These are phyloP conservation scores for Ellobium chinense DNA, from an alignment of 2,888 invertebrate species.

Conservation along the genomic window DNA sequence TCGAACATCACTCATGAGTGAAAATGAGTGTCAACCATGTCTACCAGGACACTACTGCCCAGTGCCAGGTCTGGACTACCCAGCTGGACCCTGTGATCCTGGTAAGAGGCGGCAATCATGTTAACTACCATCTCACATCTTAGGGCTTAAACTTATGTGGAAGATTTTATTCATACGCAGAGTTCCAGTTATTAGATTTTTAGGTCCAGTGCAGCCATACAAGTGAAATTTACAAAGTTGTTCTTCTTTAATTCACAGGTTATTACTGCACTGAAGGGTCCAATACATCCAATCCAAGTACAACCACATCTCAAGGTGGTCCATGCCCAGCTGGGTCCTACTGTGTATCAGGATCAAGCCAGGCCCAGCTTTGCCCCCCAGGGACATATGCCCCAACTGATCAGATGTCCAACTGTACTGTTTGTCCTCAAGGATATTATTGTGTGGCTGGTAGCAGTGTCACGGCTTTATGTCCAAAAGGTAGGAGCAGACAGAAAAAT, in stretches of 20 bases:
- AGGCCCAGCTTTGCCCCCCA: constrained; percentile 65
- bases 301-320: constrained; percentile 64
- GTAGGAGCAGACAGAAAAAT: no score
- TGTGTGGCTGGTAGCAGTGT: constrained; percentile 67
- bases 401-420: constrained; percentile 65
- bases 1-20: constrained; percentile 58
- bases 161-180: no score
- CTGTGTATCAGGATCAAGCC: constrained; percentile 69
- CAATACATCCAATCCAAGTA: constrained; percentile 65
- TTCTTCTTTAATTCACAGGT: constrained; percentile 55
- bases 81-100: constrained; percentile 66
- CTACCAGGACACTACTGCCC: constrained; percentile 73
- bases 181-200: no score
- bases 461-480: constrained; percentile 68
- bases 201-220: not conserved
- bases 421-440: constrained; percentile 74
- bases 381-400: constrained; percentile 70
- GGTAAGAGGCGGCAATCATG: no score
- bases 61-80: constrained; percentile 66
- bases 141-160: no score
- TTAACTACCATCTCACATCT: no score
- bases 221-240: not conserved
- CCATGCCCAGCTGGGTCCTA: constrained; percentile 74
- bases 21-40: constrained; percentile 67
- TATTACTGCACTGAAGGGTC: constrained; percentile 73